Evolutionary conservation across 2,888 invertebrate genomes (phyloP).

Genomic region (Polydrusus cervinus): DNA sequence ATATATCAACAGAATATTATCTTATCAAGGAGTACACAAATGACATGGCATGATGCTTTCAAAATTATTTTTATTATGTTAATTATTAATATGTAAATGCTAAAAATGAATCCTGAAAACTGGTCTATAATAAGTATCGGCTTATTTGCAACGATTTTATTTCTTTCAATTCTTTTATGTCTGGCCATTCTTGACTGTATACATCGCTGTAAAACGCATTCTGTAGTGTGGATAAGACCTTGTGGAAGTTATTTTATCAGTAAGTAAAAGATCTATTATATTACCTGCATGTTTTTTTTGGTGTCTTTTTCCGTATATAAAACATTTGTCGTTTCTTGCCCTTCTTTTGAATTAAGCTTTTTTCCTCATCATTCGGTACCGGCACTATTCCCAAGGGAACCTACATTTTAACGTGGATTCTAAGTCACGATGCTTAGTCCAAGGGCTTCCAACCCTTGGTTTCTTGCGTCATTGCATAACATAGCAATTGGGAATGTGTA

Average conservation of each 20-base stretch:
- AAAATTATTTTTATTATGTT: constrained; percentile 5
- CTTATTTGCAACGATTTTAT: constrained; percentile 34
- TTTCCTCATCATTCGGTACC: too few relatives aligned
- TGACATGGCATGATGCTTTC: neutral
- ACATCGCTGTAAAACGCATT: constrained; percentile 22
- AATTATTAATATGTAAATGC: constrained; percentile 5
- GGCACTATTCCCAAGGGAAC: too few relatives aligned
- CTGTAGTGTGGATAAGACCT: neutral
- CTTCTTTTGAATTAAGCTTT: too few relatives aligned
- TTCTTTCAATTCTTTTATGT: constrained; percentile 34
- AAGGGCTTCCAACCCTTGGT: too few relatives aligned
- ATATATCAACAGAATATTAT: constrained; percentile 16
- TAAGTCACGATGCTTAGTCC: too few relatives aligned
- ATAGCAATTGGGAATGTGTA: too few relatives aligned
- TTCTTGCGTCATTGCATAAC: too few relatives aligned
- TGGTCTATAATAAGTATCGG: constrained; percentile 30
- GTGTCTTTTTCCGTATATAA: neutral
- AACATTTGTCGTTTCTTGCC: too few relatives aligned
- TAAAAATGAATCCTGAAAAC: constrained; percentile 30
- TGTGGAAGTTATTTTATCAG: neutral
- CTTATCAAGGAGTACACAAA: constrained; percentile 13
- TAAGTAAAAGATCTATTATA: neutral
- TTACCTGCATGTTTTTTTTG: neutral
- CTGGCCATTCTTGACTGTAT: constrained; percentile 36
- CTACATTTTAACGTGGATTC: too few relatives aligned